Base-by-base conservation (phyloP, 1,140 invertebrate genomes). In the Calephelis virginiensis region DNA sequence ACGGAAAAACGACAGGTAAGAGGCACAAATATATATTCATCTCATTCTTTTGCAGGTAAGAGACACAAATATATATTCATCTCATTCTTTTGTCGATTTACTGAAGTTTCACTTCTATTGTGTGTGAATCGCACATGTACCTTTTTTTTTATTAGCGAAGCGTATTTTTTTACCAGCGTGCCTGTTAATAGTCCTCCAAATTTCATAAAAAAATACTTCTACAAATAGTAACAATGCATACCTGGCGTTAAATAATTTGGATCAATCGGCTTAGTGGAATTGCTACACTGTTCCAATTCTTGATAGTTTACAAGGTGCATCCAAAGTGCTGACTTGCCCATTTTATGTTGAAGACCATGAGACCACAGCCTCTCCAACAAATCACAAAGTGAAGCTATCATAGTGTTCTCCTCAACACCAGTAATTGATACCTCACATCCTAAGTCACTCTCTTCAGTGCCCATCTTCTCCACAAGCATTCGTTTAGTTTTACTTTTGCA, bases 401-500 rank as follows among this genome's bases (percentile, higher is more conserved):
- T 93, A 0, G 98, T 99, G 81, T 98, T 99, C 87, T 99, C 99
- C 92, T 99, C 99, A 0, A 98, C 95, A 10, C 94, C 94, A 0
- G 92, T 92, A 53, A 94, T 91, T 70, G 71, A 94, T 40, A 80
- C 91, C 93, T 92, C 94, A 88, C 79, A 94, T 92, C 84, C 95
- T 86, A 92, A 96, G 92, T 92, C 92, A 62, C 86, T 92, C 68
- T 92, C 93, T 93, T 99, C 99, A 10, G 97, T 97, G 2, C 97
- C 97, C 96, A 99, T 97, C 92, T 99, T 99, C 76, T 99, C 97
- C 0, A 99, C 94, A 43, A 99, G 89, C 97, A 99, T 99, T 80
- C 98, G 92, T 92, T 99, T 99, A 1, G 98, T 99, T 94, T 98
- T 97, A 40, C 94, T 94, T 91, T 97, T 97, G 70, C 96, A 97